Conservation (phyloP, 2,888 invertebrate species). For the Drosophila villosipedis region DNA sequence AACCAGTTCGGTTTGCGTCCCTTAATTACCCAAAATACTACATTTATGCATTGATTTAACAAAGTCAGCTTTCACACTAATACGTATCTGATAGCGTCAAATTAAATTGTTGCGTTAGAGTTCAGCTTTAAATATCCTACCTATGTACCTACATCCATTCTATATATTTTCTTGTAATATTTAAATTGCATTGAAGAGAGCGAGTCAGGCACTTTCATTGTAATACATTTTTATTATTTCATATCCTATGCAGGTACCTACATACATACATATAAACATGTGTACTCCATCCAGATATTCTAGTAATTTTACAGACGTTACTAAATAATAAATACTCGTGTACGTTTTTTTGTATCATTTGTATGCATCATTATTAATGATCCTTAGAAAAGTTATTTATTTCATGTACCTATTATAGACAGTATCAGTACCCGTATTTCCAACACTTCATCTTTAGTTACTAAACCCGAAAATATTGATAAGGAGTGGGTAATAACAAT, state of each 20-base stretch:
- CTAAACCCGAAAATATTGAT: conserved; percentile 7
- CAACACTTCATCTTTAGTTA: conserved; percentile 16
- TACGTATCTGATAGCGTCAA: conserved; percentile 17
- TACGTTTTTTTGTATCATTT: conserved; percentile 24
- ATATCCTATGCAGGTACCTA: conserved; percentile 17
- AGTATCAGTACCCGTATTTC: conserved; percentile 16
- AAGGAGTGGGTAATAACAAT: conserved; percentile 7
- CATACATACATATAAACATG: conserved; percentile 17
- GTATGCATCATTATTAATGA: conserved; percentile 9
- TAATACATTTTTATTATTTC: neutral
- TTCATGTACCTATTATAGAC: conserved; percentile 7
- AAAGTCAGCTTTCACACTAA: conserved; percentile 24
- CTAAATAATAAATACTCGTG: conserved; percentile 6
- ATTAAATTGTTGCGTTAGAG: conserved; percentile 25
- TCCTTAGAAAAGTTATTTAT: conserved; percentile 5
- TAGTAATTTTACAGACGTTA: conserved; percentile 5
- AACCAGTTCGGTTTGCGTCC: conserved; percentile 18
- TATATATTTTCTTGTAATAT: neutral
- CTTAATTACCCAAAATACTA: conserved; percentile 1
- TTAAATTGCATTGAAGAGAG: conserved; percentile 12
- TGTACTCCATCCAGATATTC: conserved; percentile 9
- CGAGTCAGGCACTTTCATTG: conserved; percentile 3
- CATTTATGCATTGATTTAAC: conserved; percentile 13
- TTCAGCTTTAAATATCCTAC: conserved; percentile 17
- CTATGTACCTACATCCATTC: conserved; percentile 4